Evolutionary conservation across 2,797 vertebrate species (phyloP).

Genomic region (Lemur catta): DNA sequence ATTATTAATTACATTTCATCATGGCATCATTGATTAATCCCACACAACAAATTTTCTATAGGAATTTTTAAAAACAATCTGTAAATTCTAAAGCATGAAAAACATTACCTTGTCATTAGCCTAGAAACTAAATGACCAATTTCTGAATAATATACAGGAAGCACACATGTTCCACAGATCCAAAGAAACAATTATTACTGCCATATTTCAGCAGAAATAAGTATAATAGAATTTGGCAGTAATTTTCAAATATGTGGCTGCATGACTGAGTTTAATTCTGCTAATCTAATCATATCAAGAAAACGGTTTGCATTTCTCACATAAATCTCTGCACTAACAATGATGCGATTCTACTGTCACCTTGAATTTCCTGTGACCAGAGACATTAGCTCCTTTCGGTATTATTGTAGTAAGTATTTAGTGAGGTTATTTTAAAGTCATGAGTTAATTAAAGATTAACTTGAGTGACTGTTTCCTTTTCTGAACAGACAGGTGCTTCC

Average conservation of each 20-base stretch:
- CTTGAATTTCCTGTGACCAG: background rate
- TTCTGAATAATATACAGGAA: background rate
- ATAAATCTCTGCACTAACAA: background rate
- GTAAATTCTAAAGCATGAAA: background rate
- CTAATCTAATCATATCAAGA: background rate
- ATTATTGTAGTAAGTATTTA: background rate
- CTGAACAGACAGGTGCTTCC: background rate
- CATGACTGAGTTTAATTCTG: background rate
- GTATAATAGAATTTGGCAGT: rapidly evolving
- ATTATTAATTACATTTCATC: background rate
- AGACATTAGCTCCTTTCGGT: background rate
- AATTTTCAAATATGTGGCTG: background rate
- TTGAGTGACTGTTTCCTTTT: background rate
- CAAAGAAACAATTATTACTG: background rate
- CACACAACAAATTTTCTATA: background rate
- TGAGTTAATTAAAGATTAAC: background rate
- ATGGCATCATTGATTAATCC: background rate
- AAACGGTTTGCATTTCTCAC: background rate
- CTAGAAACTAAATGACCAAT: background rate
- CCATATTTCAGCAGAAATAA: background rate
- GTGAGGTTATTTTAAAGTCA: background rate
- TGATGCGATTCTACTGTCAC: background rate
- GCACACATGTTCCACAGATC: background rate
- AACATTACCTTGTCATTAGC: background rate
- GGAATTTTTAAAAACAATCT: background rate